phyloP scores from a whole-genome alignment of 2,888 invertebrate genomes.

The Philopedon plagiatum region DNA sequence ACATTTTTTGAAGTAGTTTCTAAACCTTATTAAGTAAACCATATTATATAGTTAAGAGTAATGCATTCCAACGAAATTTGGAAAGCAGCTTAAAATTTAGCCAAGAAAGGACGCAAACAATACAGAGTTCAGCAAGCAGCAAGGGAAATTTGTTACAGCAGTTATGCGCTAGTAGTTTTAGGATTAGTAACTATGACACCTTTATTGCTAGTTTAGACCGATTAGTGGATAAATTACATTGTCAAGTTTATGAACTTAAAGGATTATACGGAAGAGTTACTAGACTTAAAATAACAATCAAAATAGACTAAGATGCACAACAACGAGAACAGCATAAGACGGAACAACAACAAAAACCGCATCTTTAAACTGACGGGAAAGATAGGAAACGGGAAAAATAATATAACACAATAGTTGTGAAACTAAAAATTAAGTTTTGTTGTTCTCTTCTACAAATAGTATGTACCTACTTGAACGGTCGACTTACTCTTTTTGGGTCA shows the following conservation, averaged over 20 bases:
- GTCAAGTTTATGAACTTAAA: constrained; percentile 78
- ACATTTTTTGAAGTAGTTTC: constrained; percentile 85
- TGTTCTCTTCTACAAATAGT: no score
- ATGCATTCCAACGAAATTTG: constrained; percentile 86
- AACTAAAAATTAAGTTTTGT: no score
- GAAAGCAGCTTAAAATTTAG: constrained; percentile 85
- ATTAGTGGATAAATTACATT: constrained; percentile 72
- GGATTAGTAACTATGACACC: constrained; percentile 20
- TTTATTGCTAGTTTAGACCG: constrained; percentile 72
- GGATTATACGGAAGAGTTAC: constrained; percentile 78
- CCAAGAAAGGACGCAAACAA: no score
- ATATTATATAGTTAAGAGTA: constrained; percentile 85
- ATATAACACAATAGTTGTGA: no score
- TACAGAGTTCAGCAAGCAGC: constrained; percentile 70
- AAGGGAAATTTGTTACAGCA: constrained; percentile 75
- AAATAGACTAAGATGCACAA: not conserved
- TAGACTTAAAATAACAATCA: constrained; percentile 66
- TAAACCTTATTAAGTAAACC: constrained; percentile 84
- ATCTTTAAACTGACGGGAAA: not conserved
- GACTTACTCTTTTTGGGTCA: no score
- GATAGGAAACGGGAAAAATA: no score
- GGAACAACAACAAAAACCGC: no score
- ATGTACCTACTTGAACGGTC: no score
- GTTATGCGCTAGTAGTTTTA: not conserved
- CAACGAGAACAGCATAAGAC: no score